Evolutionary conservation across 2,888 invertebrate species (phyloP).

Genomic region (Blastobasis lacticolella): DNA sequence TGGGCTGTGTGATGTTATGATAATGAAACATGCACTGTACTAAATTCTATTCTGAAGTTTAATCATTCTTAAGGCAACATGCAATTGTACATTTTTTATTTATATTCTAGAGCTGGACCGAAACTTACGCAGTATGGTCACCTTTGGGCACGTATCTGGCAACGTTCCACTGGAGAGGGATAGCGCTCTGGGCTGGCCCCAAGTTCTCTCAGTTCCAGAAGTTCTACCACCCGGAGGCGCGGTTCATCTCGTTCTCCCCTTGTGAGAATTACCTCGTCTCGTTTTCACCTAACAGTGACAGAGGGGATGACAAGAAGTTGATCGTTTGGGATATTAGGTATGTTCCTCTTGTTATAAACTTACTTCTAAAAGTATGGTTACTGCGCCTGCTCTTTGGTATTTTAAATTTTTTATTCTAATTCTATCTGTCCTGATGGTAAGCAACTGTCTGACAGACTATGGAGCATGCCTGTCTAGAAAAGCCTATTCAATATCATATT

Average conservation of each 20-base stretch:
- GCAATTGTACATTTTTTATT: background rate
- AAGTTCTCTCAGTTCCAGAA: conserved; percentile 93
- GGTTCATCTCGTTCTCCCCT: conserved; percentile 98
- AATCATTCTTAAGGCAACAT: no score
- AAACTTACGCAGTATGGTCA: conserved; percentile 97
- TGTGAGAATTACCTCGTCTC: conserved; percentile 97
- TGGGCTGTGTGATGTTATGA: no score
- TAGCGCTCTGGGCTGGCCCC: conserved; percentile 98
- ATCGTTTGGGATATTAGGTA: conserved; percentile 97
- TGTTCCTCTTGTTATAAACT: conserved; percentile 3
- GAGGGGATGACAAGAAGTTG: conserved; percentile 84
- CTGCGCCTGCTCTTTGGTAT: no score
- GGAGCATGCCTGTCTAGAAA: no score
- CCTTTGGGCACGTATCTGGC: conserved; percentile 97
- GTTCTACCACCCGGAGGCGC: conserved; percentile 92
- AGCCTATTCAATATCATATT: no score
- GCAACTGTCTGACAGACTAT: no score
- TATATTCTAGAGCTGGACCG: conserved; percentile 88
- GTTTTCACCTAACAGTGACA: conserved; percentile 87
- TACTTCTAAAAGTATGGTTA: background rate
- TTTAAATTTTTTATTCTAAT: no score
- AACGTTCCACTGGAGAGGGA: conserved; percentile 96
- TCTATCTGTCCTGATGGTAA: no score
- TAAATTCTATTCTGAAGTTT: no score
- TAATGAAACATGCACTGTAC: no score